Evolutionary conservation across 1,140 invertebrate species (phyloP).

Genomic region (Drosophila ogumai): DNA sequence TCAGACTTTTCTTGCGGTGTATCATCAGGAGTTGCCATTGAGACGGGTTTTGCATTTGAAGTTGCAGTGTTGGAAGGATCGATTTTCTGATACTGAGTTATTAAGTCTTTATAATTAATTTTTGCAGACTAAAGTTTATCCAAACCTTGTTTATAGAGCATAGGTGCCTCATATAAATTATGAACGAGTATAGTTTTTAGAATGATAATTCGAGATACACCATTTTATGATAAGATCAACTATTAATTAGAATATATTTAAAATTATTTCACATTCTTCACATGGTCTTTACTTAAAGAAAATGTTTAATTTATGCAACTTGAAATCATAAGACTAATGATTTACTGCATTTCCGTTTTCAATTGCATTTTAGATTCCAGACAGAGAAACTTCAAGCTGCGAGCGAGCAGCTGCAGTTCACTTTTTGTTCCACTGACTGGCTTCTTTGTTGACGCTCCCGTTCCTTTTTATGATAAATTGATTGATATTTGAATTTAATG

Average conservation of each 20-base stretch:
- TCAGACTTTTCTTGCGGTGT: background rate
- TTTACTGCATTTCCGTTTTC: background rate
- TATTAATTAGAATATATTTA: background rate
- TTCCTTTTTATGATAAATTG: slow-evolving; percentile 77
- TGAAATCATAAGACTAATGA: slow-evolving; percentile 11
- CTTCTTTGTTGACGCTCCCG: slow-evolving; percentile 42
- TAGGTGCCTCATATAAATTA: background rate
- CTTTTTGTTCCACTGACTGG: background rate
- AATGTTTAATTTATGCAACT: background rate
- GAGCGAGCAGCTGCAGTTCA: slow-evolving; percentile 14
- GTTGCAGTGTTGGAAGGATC: background rate
- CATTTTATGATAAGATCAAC: background rate
- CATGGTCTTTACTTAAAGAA: background rate
- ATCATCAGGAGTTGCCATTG: background rate
- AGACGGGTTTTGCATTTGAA: background rate
- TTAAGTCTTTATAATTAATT: too few relatives aligned
- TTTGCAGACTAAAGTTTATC: too few relatives aligned
- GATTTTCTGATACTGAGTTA: background rate
- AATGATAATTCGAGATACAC: background rate
- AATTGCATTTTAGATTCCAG: slow-evolving; percentile 18
- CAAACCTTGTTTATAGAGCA: too few relatives aligned
- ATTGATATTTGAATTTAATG: slow-evolving; percentile 84
- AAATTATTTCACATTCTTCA: background rate
- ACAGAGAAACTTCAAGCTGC: slow-evolving; percentile 8
- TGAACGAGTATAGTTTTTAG: background rate